Evolutionary conservation across 2,888 invertebrate species (phyloP).

Genomic region (Vandiemenella viatica): DNA sequence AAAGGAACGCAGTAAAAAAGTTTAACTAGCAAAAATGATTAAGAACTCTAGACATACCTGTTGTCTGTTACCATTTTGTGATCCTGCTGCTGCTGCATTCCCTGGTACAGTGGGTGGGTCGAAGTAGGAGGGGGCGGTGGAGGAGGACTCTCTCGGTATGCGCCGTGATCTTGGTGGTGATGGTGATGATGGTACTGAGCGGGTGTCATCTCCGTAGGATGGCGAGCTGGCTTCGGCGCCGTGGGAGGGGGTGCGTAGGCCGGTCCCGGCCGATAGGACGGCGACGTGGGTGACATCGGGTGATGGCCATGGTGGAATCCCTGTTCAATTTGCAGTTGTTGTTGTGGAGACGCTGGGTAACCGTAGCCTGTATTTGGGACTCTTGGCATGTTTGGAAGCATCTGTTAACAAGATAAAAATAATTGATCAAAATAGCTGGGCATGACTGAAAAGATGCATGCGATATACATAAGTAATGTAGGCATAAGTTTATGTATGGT

Average conservation of each 20-base stretch:
- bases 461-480: too few relatives aligned
- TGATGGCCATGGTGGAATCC: slow-evolving; percentile 23
- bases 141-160: slow-evolving; percentile 27
- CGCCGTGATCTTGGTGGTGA: slow-evolving; percentile 14
- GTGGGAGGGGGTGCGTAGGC: slow-evolving; percentile 32
- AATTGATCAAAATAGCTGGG: neutral
- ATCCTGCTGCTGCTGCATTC: too few relatives aligned
- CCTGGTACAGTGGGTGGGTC: slow-evolving; percentile 49
- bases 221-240: slow-evolving; percentile 35
- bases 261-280: slow-evolving; percentile 24
- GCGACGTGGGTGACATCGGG: slow-evolving; percentile 20
- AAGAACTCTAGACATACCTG: too few relatives aligned
- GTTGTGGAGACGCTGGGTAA: slow-evolving; percentile 2
- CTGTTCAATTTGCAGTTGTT: neutral
- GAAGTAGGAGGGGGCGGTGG: slow-evolving; percentile 55
- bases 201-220: neutral
- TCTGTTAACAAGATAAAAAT: neutral
- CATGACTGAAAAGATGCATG: too few relatives aligned
- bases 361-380: slow-evolving; percentile 10
- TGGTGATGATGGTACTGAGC: too few relatives aligned
- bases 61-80: slow-evolving; percentile 22
- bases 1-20: too few relatives aligned
- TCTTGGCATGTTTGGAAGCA: slow-evolving; percentile 2
- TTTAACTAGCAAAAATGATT: too few relatives aligned
- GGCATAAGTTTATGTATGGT: too few relatives aligned